Base-by-base conservation (phyloP, 2,888 invertebrate species). In the Oligia strigilis region DNA sequence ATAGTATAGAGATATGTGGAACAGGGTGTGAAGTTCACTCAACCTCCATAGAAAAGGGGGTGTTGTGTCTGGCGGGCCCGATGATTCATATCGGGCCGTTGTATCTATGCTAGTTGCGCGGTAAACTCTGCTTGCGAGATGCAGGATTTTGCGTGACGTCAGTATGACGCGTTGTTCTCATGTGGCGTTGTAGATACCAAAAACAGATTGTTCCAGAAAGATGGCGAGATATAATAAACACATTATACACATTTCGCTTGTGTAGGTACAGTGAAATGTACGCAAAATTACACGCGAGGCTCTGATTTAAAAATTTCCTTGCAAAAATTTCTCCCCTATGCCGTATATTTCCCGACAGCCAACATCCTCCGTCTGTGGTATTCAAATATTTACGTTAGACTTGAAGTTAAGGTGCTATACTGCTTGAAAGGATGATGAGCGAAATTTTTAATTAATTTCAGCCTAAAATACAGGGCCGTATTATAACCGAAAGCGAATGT, bases 351-450 rank as follows among this genome's bases (percentile, higher is more conserved):
- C 86, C 87, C 87, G 90, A 89, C 90, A 90, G 84, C 85, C 85
- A 86, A 90, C 93, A 90, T 92, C 89, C 90, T 89, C 85, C 87
- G 91, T 89, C 89, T 89, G 87, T 80, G 85, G 90, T 92, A 93
- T 93, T 93, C 94, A 93, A 94, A 94, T 94, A 94, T 95, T 94
- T 94, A 94, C 91, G 91, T 87, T 90, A 82, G 88, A 90, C 82
- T 87, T 79, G 78, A 78, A 75, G 78, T 64, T 58, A 65, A 58
- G 17, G 85, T 83, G 90, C 36, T 70, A 91, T 77, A 92, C 90
- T 77, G 92, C 0, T 77, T 1, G 13, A 1, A 72, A 85, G 82
- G 77, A 86, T 75, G 87, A 23, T 75, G 49, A 49, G 4, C 13
- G 13, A 49, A 49, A 49, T 13, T 49, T 46, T 52, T 19, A 1